Percentiles rank a stretch among this genome's conserved stretches.
Conservation (phyloP, 2,113 vertebrate genomes). For the Heptranchias perlo region DNA sequence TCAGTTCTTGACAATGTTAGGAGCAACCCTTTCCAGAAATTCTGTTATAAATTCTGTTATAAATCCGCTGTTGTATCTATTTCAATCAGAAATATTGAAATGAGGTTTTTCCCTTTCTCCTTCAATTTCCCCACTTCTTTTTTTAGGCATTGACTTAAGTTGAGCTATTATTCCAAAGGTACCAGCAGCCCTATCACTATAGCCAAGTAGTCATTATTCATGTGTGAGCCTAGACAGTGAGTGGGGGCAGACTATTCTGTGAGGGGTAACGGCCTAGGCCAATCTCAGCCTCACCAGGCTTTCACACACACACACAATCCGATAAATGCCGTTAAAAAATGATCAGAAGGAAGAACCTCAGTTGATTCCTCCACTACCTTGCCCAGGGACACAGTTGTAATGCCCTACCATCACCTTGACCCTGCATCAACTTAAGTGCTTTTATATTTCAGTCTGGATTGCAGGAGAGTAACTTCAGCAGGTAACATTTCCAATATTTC, state of each 20-base stretch:
- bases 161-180: neutral
- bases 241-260: neutral
- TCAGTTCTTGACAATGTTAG: neutral
- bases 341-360: neutral
- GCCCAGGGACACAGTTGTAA: neutral
- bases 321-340: neutral
- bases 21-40: neutral
- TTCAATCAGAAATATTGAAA: neutral
- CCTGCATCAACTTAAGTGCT: neutral
- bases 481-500: neutral
- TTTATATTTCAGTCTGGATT: neutral
- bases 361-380: neutral
- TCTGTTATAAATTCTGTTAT: neutral
- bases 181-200: neutral
- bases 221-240: neutral
- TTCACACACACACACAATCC: neutral
- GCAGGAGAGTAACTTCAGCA: neutral
- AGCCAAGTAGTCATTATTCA: neutral
- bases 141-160: neutral
- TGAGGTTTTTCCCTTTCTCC: neutral
- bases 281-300: neutral
- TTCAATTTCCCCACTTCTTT: neutral
- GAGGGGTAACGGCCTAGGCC: neutral
- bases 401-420: neutral
- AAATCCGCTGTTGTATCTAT: neutral